phyloP scores from a whole-genome alignment of 2,888 invertebrate species.

The Drosophila picticornis region DNA sequence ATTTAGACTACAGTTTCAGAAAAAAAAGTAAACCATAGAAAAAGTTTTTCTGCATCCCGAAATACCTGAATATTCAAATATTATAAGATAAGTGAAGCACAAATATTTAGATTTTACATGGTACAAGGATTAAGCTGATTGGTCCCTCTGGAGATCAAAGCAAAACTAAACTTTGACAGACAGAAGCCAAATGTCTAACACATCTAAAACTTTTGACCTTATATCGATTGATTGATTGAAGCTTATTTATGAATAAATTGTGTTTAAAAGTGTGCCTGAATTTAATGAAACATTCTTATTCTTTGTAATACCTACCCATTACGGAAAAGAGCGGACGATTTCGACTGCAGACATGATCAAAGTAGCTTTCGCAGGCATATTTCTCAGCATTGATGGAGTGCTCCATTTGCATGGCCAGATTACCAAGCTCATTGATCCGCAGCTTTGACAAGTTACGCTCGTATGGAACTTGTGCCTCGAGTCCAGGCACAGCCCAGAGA shows the following conservation, averaged over 20 bases:
- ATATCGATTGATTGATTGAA: no score
- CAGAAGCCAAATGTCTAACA: background rate
- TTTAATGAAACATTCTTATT: background rate
- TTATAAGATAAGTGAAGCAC: background rate
- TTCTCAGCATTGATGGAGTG: slow-evolving; percentile 78
- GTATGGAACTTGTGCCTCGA: slow-evolving; percentile 67
- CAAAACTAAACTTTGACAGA: background rate
- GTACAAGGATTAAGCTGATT: background rate
- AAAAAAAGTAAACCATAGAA: background rate
- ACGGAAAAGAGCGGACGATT: slow-evolving; percentile 82
- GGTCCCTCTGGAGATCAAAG: background rate
- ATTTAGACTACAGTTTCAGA: background rate
- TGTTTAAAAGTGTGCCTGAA: background rate
- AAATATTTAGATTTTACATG: background rate
- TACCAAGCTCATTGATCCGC: slow-evolving; percentile 77
- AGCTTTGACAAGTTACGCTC: slow-evolving; percentile 76
- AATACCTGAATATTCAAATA: background rate
- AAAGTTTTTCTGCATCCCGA: background rate
- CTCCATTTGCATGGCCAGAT: slow-evolving; percentile 71
- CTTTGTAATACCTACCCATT: slow-evolving; percentile 67
- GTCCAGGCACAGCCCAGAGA: slow-evolving; percentile 11
- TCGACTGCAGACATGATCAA: slow-evolving; percentile 82
- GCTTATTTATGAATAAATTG: no score
- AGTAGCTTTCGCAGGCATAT: slow-evolving; percentile 82
- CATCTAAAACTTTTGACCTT: background rate